These are phyloP conservation scores for Osmerus mordax DNA, from an alignment of 2,113 vertebrate genomes.

Conservation along the genomic window DNA sequence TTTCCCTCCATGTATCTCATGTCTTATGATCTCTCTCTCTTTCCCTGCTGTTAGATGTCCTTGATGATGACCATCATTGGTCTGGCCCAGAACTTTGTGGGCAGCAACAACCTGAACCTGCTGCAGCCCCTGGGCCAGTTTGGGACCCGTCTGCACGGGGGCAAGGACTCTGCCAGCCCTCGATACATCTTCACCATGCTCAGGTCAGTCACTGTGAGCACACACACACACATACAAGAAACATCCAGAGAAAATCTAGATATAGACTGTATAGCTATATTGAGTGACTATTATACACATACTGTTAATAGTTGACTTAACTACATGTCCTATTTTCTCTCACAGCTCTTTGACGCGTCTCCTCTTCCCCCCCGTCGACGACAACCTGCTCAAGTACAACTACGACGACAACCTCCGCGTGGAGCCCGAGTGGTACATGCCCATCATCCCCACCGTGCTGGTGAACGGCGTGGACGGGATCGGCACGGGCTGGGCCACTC, in stretches of 20 bases:
- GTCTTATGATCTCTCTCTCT: neutral
- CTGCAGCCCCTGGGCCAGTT: conserved; percentile 95
- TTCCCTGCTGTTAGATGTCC: conserved; percentile 69
- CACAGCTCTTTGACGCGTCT: conserved; percentile 83
- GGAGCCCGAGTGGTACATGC: conserved; percentile 97
- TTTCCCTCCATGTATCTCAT: neutral
- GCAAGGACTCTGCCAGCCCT: conserved; percentile 97
- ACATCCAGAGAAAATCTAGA: no score
- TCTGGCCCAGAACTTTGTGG: conserved; percentile 95
- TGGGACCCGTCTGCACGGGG: conserved; percentile 91
- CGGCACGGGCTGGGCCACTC: conserved; percentile 96
- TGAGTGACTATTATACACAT: neutral
- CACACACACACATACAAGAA: no score
- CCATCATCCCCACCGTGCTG: conserved; percentile 90
- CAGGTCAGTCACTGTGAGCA: conserved; percentile 71
- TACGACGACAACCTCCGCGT: conserved; percentile 96
- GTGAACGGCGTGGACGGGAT: conserved; percentile 93
- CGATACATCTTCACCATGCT: conserved; percentile 99
- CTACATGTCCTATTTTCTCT: neutral
- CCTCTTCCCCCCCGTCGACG: conserved; percentile 85
- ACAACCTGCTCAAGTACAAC: conserved; percentile 86
- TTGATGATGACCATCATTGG: conserved; percentile 97
- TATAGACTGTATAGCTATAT: neutral
- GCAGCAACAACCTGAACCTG: conserved; percentile 96
- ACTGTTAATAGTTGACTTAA: neutral